Evolutionary conservation across 2,113 vertebrate genomes (phyloP).

Genomic region (Oophaga pumilio): DNA sequence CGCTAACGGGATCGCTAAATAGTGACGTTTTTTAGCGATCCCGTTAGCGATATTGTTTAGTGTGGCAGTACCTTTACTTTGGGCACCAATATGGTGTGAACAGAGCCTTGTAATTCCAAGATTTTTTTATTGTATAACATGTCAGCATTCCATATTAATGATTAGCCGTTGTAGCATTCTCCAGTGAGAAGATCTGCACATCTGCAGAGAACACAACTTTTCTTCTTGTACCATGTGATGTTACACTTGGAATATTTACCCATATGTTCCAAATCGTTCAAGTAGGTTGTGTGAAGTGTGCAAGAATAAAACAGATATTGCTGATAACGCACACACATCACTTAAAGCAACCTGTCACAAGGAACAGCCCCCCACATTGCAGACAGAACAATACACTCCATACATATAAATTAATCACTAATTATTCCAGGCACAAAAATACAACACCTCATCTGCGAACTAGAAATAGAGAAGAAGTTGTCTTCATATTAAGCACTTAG

Average conservation of each 20-base stretch:
- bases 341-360: not conserved
- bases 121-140: not conserved
- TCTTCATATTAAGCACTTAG: too few relatives aligned
- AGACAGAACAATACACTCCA: not conserved
- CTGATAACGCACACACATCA: not conserved
- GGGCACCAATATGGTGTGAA: not conserved
- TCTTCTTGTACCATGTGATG: constrained; percentile 5
- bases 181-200: constrained; percentile 15
- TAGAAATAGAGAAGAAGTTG: not conserved
- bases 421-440: not conserved
- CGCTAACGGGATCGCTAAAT: too few relatives aligned
- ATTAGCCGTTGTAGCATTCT: not conserved
- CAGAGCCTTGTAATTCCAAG: not conserved
- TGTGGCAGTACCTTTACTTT: too few relatives aligned
- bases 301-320: not conserved
- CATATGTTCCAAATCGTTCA: not conserved
- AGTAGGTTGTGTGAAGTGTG: not conserved
- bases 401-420: not conserved
- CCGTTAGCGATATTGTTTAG: too few relatives aligned
- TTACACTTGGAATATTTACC: not conserved
- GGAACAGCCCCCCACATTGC: not conserved
- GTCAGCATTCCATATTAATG: not conserved
- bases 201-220: constrained; percentile 11
- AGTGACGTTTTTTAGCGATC: too few relatives aligned
- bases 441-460: not conserved